Base-by-base conservation (phyloP, 2,888 invertebrate genomes). In the Panzeria rudis region DNA sequence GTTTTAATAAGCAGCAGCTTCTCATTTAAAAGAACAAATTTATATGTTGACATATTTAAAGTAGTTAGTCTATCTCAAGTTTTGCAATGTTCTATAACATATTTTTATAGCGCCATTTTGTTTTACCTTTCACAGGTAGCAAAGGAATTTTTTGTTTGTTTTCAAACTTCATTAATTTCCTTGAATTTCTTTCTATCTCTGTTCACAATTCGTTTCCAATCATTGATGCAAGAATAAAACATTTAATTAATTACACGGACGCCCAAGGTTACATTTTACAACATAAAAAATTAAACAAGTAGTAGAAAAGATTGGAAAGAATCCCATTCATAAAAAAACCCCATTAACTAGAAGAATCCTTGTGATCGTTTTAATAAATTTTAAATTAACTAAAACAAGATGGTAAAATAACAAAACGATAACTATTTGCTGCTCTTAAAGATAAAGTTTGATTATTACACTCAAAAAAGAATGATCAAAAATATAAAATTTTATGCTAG, bases 291-390 rank as follows among this genome's bases (percentile, higher is more conserved):
- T 6, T 56, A 15, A 35, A 20, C 23, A 61, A 32, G 50, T 20
- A 41, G 9, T 6, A 17, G 25, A 56, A 44, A 56, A 15, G 0
- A 20, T 38, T 17, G 11, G 4, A 50, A 59, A 11, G 35, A 32
- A 44, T 44, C 6, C 41, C 17, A 56, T 23, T 20, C 50, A 56
- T 35, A 56, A 25, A 38, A 59, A 59, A 59, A 17, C 1, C 5
- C 20, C 44, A 32, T 47, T 13, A 13, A 29, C 8, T 38, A 29
- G 38, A 75, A 64, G 11, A 52, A 59, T 13, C 6, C 59, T 69
- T 69, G 35, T 62, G 44, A 81, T 61, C 13, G 62, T 54, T 75
- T 81, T 61, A 76, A 76, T 76, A 82, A 62, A 82, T 76, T 56
- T 82, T 62, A 68, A 69, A 75, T 81, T 61, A 73, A 50, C 50